Evolutionary conservation across 2,888 invertebrate genomes (phyloP).

Genomic region (Encarsia formosa): DNA sequence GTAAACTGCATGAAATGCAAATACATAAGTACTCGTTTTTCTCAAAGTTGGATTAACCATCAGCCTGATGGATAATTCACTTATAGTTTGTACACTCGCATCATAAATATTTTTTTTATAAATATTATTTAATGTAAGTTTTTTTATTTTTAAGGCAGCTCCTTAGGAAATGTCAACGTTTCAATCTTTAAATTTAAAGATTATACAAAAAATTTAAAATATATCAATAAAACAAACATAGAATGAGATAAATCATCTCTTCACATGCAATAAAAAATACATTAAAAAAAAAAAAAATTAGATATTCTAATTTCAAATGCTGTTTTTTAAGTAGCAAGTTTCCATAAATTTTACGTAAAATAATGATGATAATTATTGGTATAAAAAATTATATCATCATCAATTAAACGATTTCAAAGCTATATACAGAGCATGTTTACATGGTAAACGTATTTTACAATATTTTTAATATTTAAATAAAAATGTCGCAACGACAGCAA

Average conservation of each 20-base stretch:
- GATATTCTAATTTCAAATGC: slow-evolving; percentile 14
- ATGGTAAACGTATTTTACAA: slow-evolving; percentile 32
- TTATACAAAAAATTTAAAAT: slow-evolving; percentile 14
- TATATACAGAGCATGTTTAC: slow-evolving; percentile 34
- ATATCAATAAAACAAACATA: slow-evolving; percentile 8
- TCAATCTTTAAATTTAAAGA: slow-evolving; percentile 13
- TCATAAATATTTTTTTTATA: neutral
- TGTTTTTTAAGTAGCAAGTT: slow-evolving; percentile 19
- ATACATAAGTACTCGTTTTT: slow-evolving; percentile 21
- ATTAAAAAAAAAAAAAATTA: slow-evolving; percentile 11
- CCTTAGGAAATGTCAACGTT: slow-evolving; percentile 19
- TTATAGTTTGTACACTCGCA: slow-evolving; percentile 19
- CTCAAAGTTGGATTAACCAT: neutral
- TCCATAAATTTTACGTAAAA: slow-evolving; percentile 3
- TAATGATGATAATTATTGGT: slow-evolving; percentile 24
- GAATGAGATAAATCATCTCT: slow-evolving; percentile 5
- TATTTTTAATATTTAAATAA: neutral
- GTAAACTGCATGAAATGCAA: slow-evolving; percentile 11
- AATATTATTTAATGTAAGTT: neutral
- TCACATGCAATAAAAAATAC: slow-evolving; percentile 8
- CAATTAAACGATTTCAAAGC: slow-evolving; percentile 15
- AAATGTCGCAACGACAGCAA: neutral
- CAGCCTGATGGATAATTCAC: neutral
- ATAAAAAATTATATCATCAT: slow-evolving; percentile 28
- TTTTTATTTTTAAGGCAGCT: slow-evolving; percentile 14